Conservation (phyloP, 2,888 invertebrate genomes). For the Netelia melanura region DNA sequence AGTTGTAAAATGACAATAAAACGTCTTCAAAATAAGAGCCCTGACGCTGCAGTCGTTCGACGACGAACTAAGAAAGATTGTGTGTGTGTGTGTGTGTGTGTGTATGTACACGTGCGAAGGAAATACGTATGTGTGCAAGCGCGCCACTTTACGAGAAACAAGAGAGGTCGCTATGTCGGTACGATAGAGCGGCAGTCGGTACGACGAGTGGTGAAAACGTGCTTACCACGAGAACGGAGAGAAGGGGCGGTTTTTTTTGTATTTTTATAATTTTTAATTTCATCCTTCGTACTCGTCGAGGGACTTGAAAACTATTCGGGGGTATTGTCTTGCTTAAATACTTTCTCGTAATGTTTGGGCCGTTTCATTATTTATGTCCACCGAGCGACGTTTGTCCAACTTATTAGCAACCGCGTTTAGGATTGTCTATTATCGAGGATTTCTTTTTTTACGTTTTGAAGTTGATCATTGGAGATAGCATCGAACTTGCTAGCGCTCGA, state of each 20-base stretch:
- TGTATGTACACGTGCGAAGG: not conserved
- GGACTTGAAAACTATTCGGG: too few relatives aligned
- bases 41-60: conserved; percentile 57
- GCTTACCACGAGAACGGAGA: too few relatives aligned
- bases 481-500: not conserved
- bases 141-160: conserved; percentile 10
- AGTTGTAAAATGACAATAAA: conserved; percentile 75
- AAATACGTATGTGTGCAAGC: not conserved
- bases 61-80: not conserved
- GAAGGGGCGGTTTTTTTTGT: too few relatives aligned
- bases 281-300: too few relatives aligned
- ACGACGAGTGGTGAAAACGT: too few relatives aligned
- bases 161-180: not conserved
- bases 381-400: not conserved
- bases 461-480: not conserved
- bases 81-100: conserved; percentile 6
- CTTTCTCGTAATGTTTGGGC: too few relatives aligned
- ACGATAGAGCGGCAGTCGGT: too few relatives aligned
- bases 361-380: too few relatives aligned
- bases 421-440: conserved; percentile 20
- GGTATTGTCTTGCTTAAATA: too few relatives aligned
- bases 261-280: too few relatives aligned
- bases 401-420: not conserved
- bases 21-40: conserved; percentile 75
- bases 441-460: not conserved